Base-by-base conservation (phyloP, 2,113 vertebrate species). In the Psettodes erumei region DNA sequence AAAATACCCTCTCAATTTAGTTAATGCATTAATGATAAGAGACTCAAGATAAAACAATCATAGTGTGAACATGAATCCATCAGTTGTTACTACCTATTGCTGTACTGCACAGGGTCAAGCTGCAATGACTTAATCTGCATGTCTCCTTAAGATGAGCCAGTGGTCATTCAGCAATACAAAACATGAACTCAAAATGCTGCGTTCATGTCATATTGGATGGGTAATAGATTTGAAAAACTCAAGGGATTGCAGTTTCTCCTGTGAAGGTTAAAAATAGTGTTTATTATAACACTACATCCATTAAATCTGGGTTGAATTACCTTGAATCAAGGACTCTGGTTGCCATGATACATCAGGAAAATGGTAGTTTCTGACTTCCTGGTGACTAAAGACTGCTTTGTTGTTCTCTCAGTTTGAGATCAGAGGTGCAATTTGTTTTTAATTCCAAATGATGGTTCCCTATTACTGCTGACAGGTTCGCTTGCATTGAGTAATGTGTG, bases 361-460 rank as follows among this genome's bases (percentile, higher is more conserved):
- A 43, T 43, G 45, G 45, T 13, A 27, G 27, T 15, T 23, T 23
- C 21, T 1, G 8, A 23, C 10, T 12, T 33, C 43, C 45, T 27
- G 28, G 21, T 8, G 13, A 47, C 21, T 56, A 2, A 32, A 32
- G 40, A 40, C 32, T 30, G 21, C 42, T 61, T 33, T 35, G 5
- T 12, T 33, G 28, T n/a, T 40, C 18, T 55, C 3, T 50, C 11
- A 47, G 56, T 62, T 60, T 45, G 10, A 50, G 38, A 66, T 25
- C 6, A 38, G 13, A 23, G 18, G 50, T 21, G 18, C 47, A 32
- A 66, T 48, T 42, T 54, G 45, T 62, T 59, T 75, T 56, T 16
- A 53, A 37, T 51, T 59, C 9, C 13, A 62, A 37, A n/a, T 63
- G 38, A 56, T 2, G 6, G 16, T 28, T 56, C 7, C 19, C 21